Evolutionary conservation across 2,888 invertebrate species (phyloP), one percentile per base, ranked within the genome.

Genomic region (Diadegma fenestrale): DNA sequence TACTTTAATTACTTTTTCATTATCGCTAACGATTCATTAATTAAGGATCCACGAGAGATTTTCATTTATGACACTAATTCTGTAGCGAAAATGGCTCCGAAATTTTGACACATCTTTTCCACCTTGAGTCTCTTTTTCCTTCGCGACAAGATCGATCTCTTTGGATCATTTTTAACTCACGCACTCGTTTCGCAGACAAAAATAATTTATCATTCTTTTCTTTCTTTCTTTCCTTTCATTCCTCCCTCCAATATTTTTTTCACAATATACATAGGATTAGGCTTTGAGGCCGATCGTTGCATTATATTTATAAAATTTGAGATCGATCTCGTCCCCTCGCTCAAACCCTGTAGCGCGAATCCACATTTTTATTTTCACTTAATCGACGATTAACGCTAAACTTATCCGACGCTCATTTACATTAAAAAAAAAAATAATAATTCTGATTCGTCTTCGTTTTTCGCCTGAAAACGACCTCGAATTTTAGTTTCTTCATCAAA

Each of bases 341-440:
- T 72, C 68, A 76, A 84, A 86, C 86, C 84, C 84, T 86, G 86
- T 86, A 80, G 79, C 84, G 79, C 84, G 84, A 84, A 82, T 66
- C 37, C 76, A 76, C 72, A 41, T 48, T 41, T 41, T 41, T 41
- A 73, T 82, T 54, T 37, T 84, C 51, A 51, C 80, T 64, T 61
- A 37, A 43, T 19, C 69, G 43, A 48, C 6, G 45, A 48, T 6
- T 26, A 37, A 14, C 54, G 26, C 26, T 58, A 37, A 41, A 61
- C 41, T 61, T 54, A 64, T 73, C 45, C 77, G n/a, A 12, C 33
- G 33, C 76, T 58, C 48, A 45, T 58, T 26, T 8, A 58, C 26
- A 10, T 0, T 7, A 7, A 10, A 37, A 37, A 37, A 37, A 37
- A 37, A 37, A 37, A 37, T 33, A 33, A 33, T 1, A 37, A 37